These are phyloP conservation scores for Rhincodon typus DNA, from an alignment of 2,797 vertebrate species.

Conservation along the genomic window DNA sequence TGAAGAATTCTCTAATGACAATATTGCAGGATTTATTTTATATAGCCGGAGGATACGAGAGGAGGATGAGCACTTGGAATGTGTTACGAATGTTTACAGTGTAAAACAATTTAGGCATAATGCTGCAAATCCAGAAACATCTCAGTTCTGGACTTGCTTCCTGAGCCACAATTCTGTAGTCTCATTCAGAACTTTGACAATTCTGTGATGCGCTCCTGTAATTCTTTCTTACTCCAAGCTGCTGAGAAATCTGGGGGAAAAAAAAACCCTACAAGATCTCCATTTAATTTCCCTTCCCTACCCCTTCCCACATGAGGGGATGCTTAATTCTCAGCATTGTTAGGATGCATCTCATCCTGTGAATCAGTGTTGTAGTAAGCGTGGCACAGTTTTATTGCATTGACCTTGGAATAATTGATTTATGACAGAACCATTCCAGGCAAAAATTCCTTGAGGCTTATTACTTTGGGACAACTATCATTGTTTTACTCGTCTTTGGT, in stretches of 20 bases:
- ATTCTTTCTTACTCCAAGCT: not conserved
- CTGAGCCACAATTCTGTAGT: not conserved
- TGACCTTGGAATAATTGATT: not conserved
- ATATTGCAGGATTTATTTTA: not conserved
- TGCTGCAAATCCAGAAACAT: not conserved
- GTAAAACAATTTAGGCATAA: not conserved
- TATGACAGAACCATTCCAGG: not conserved
- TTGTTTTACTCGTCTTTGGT: not conserved
- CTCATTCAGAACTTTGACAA: too few relatives aligned
- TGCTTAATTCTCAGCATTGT: not conserved
- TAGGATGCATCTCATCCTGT: not conserved
- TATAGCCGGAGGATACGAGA: not conserved
- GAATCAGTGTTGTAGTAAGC: not conserved
- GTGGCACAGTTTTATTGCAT: not conserved
- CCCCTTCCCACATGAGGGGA: too few relatives aligned
- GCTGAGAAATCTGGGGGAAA: not conserved
- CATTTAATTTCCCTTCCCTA: not conserved
- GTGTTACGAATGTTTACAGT: not conserved
- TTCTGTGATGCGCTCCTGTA: not conserved
- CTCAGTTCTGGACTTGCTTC: not conserved
- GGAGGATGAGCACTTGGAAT: not conserved
- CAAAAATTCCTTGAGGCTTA: not conserved
- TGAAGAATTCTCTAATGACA: not conserved
- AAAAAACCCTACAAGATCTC: not conserved
- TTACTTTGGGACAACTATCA: not conserved